phyloP scores from a whole-genome alignment of 2,113 vertebrate genomes.

The Leiothrix lutea region DNA sequence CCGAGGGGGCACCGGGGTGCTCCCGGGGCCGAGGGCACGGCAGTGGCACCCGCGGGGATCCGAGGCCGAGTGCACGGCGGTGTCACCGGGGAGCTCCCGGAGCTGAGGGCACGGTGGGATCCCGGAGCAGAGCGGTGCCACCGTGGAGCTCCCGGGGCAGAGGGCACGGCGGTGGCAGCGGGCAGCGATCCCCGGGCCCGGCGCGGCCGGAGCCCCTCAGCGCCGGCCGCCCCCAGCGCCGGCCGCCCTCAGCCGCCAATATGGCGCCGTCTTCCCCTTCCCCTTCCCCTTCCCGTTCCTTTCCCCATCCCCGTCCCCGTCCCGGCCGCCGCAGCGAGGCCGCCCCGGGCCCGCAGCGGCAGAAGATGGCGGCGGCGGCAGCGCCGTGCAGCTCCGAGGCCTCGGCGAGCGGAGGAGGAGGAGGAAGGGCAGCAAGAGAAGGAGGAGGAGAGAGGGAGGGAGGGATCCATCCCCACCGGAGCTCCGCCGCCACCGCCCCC shows the following conservation, averaged over 20 bases:
- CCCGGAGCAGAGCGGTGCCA: too few relatives aligned
- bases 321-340: neutral
- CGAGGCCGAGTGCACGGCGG: too few relatives aligned
- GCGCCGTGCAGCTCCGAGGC: neutral
- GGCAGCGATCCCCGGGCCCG: too few relatives aligned
- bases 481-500: neutral
- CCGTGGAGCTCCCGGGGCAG: neutral
- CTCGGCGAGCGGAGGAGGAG: neutral
- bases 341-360: neutral
- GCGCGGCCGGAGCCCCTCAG: neutral
- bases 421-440: neutral
- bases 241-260: too few relatives aligned
- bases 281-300: neutral
- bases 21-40: too few relatives aligned
- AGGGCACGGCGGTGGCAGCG: too few relatives aligned
- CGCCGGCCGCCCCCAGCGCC: too few relatives aligned
- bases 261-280: neutral
- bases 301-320: neutral
- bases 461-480: neutral
- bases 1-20: too few relatives aligned
- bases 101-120: too few relatives aligned
- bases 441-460: neutral
- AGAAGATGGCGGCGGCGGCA: neutral
- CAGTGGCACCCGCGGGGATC: too few relatives aligned
- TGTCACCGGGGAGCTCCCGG: too few relatives aligned